phyloP scores from a whole-genome alignment of 2,888 invertebrate species.

The Pristionchus exspectatus region DNA sequence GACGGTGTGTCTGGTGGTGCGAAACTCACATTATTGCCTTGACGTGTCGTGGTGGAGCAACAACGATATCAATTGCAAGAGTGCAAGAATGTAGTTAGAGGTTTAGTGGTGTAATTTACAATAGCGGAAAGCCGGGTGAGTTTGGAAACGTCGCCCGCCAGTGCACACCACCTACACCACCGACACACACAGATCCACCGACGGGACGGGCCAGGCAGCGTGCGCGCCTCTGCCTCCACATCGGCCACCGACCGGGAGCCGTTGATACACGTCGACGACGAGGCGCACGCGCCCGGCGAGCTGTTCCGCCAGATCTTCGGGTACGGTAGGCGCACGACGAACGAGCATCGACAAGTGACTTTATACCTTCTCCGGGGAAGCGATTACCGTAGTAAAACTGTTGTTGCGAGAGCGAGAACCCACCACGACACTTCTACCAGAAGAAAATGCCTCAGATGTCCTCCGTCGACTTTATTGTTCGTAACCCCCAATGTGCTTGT shows the following conservation, averaged over 20 bases:
- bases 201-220: not conserved
- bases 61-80: not conserved
- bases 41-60: constrained; percentile 46
- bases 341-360: constrained; percentile 26
- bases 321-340: constrained; percentile 40
- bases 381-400: constrained; percentile 58
- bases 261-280: constrained; percentile 58
- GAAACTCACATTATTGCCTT: not conserved
- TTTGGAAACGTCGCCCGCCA: constrained; percentile 45
- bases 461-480: constrained; percentile 20
- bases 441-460: not conserved
- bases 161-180: not conserved
- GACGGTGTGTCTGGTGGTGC: not conserved
- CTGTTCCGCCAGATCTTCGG: constrained; percentile 52
- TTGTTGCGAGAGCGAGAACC: constrained; percentile 28
- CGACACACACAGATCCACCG: constrained; percentile 23
- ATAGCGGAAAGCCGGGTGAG: not conserved
- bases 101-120: not conserved
- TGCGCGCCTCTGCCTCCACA: not conserved
- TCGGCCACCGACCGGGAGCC: constrained; percentile 49
- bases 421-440: constrained; percentile 52
- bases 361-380: constrained; percentile 58
- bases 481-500: constrained; percentile 42
- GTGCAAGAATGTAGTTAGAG: not conserved
- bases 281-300: constrained; percentile 57